Base-by-base conservation (phyloP, 2,113 vertebrate genomes). In the Barbus barbus region DNA sequence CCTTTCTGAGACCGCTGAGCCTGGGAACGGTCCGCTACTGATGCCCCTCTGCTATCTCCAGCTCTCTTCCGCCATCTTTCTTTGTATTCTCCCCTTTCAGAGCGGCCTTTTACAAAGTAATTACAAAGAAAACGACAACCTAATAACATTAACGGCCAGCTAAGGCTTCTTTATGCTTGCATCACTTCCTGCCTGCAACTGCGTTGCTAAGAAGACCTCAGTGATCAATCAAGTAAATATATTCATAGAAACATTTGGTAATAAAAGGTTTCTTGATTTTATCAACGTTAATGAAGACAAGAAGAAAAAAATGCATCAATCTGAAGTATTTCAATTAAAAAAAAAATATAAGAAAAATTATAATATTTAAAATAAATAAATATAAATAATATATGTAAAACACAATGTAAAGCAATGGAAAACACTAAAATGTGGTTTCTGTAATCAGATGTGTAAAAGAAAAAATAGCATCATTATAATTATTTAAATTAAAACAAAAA, bases 81-180 rank as follows among this genome's bases (percentile, higher is more conserved):
- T 74, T 63, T 67, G 13, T 44, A 38, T 65, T 26, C 53, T 46
- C 26, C 20, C n/a, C 56, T 78, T 73, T 74, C 41, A 65, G 31
- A 71, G 80, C 69, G 41, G 61, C 38, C 26, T 83, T 71, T 79
- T 85, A 84, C 61, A 63, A 51, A 77, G 77, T 79, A 80, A 90
- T 91, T 86, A 85, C 83, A 79, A 58, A 72, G 83, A 74, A 90
- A 91, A 88, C 81, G 78, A 86, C 87, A 91, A 74, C 78, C 56
- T 88, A 82, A 93, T 87, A 84, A 85, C 80, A 83, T 65, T 80
- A 78, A 87, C 31, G 72, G 67, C 85, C 82, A 44, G 75, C 65
- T 73, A 72, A 79, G 69, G 80, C 46, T 76, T 84, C 33, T 83
- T 81, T 81, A 69, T 46, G 58, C 5, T 22, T 44, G 41, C 33